Percentiles rank a stretch among this genome's conserved stretches.
These are phyloP conservation scores for Galeopsomyia nigrocyanea DNA, from an alignment of 2,888 invertebrate genomes.

Conservation along the genomic window DNA sequence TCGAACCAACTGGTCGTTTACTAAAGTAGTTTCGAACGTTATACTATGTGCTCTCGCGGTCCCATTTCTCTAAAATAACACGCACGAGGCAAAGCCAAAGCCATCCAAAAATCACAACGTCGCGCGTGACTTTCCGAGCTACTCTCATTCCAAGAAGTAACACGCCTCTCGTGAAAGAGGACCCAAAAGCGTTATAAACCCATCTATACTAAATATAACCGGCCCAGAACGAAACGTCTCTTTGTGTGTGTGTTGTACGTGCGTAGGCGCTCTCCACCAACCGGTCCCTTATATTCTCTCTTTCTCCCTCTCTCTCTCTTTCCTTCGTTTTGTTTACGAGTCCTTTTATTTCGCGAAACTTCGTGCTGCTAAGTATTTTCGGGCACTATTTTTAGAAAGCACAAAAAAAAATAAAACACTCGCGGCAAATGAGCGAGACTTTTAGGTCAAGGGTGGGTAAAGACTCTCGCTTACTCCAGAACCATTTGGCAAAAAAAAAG, in stretches of 20 bases:
- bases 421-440: not conserved
- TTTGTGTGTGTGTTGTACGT: constrained; percentile 16
- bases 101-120: constrained; percentile 19
- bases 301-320: not conserved
- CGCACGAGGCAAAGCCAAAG: not conserved
- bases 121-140: constrained; percentile 29
- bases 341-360: constrained; percentile 1
- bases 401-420: no score
- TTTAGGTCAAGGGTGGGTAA: constrained; percentile 21
- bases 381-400: no score
- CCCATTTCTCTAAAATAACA: not conserved
- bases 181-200: constrained; percentile 31
- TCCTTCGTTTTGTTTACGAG: not conserved
- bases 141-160: constrained; percentile 35
- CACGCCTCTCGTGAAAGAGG: constrained; percentile 27
- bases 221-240: constrained; percentile 41
- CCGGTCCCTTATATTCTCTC: constrained; percentile 37
- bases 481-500: no score
- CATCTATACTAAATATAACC: constrained; percentile 44
- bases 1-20: no score
- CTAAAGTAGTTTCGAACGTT: no score
- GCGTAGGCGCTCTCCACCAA: constrained; percentile 24
- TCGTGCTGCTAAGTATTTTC: not conserved
- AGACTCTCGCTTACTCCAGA: no score
- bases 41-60: no score